Evolutionary conservation across 2,113 vertebrate species (phyloP).

Genomic region (Crotophaga sulcirostris): DNA sequence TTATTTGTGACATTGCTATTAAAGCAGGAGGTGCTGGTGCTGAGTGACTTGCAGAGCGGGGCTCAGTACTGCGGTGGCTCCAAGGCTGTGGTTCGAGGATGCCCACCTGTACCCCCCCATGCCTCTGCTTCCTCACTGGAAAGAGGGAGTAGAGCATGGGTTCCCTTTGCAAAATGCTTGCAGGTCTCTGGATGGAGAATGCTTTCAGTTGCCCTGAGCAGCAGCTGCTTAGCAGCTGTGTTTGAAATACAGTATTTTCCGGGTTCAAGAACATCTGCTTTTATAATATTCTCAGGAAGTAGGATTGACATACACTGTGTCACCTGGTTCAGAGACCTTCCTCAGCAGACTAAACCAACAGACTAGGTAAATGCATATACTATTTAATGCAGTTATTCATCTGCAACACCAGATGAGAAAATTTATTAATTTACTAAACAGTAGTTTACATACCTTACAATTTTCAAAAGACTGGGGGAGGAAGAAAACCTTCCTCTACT

Average conservation of each 20-base stretch:
- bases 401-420: background rate
- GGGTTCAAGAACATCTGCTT: background rate
- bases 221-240: background rate
- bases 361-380: background rate
- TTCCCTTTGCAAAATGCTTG: background rate
- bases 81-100: background rate
- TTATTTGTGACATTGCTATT: background rate
- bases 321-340: background rate
- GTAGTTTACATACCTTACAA: background rate
- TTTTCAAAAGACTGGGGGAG: background rate
- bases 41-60: fast-evolving
- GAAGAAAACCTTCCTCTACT: background rate
- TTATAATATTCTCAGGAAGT: background rate
- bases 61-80: background rate
- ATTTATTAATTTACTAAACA: background rate
- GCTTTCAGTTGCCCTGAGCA: background rate
- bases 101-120: fast-evolving
- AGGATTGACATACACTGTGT: background rate
- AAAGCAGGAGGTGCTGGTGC: background rate
- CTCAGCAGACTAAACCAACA: background rate
- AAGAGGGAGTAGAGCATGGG: background rate
- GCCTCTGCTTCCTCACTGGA: fast-evolving
- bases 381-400: background rate
- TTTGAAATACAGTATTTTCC: background rate
- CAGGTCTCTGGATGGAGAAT: background rate